Evolutionary conservation across 2,113 vertebrate species (phyloP), one percentile per base, ranked within the genome.

Genomic region (Ptychochromis oligacanthus): DNA sequence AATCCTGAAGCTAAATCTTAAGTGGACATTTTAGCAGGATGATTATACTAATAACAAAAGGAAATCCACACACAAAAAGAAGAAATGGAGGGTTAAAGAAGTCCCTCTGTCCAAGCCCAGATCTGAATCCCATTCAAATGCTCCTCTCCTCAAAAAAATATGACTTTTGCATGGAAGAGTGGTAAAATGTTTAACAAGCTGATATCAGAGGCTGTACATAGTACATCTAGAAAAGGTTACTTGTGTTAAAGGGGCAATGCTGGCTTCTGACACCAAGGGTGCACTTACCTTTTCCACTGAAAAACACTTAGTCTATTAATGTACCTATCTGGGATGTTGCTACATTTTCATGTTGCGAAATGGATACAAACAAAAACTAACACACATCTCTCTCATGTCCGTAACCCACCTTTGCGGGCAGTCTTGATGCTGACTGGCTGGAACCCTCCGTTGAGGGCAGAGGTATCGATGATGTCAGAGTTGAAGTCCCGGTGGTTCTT

Each of bases 401-500:
- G n/a, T 2, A 14, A 43, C 89, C 31, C 34, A 94, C 93, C 93
- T 94, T 94, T 94, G 15, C 93, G 93, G 1, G 97, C 95, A 6
- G 97, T 97, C 94, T 99, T 99, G 93, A 99, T 97, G 92, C 97
- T 99, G 91, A 99, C 97, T 1, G 97, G 96, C 89, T 98, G 98
- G 85, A 99, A 99, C 31, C 97, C 98, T 14, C 98, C 97, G 0
- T 99, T 99, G 13, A 99, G 96, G 0, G 98, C 98, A 0, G 98
- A 98, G 38, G 97, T 96, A 91, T 99, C 98, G 2, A 97, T 97
- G 60, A 99, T 98, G 80, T 98, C 97, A 0, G 97, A 98, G 88
- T 97, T 97, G n/a, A 99, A 99, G 95, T 98, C 97, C 2, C 96
- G 97, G 83, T 99, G 98, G 90, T 97, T 99, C 94, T 98, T 99